Base-by-base conservation (phyloP, 1,140 invertebrate genomes). In the Pectinophora gossypiella region DNA sequence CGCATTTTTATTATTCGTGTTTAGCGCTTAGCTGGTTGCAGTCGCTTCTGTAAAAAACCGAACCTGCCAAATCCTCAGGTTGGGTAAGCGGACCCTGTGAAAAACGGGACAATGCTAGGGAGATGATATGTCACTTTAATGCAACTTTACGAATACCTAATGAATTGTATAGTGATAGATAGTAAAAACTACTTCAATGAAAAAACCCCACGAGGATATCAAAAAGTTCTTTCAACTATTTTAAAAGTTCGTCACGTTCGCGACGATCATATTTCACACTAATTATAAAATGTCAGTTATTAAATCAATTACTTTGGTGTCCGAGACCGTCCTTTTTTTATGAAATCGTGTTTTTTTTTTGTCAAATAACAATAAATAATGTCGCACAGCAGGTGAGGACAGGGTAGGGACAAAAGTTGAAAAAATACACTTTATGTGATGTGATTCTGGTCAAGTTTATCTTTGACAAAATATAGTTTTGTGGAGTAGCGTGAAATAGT, bases 371-470 rank as follows among this genome's bases (percentile, higher is more conserved):
- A 62, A 82, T 85, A 85, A 81, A 85, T 85, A 81, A 85, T 72
- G 68, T 65, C 46, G 47, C 66, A 10, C 64, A 65, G 77, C 78
- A 85, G 81, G 81, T 85, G 81, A 83, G 56, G 79, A 85, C 58
- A 70, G 71, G 54, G 56, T 56, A 50, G 21, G 20, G 54, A 57
- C 58, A 72, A 73, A 83, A 78, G 13, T 12, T 32, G 48, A 49
- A 49, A 49, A 49, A 78, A 59, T 61, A 45, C 49, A 72, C 59
- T 79, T 79, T 73, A 78, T 71, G 66, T 68, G 69, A 71, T 79
- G 73, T 82, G 81, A 85, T 73, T 72, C 70, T 64, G 81, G 81
- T 81, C 73, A 76, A 45, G 66, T 63, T 75, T 83, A 83, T 82
- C 81, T 77, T 60, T 59, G 68, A 81, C 77, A 85, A 76, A 85